Percentiles rank a stretch among this genome's conserved stretches.
Conservation (phyloP, 2,113 vertebrate genomes). For the Burhinus oedicnemus region DNA sequence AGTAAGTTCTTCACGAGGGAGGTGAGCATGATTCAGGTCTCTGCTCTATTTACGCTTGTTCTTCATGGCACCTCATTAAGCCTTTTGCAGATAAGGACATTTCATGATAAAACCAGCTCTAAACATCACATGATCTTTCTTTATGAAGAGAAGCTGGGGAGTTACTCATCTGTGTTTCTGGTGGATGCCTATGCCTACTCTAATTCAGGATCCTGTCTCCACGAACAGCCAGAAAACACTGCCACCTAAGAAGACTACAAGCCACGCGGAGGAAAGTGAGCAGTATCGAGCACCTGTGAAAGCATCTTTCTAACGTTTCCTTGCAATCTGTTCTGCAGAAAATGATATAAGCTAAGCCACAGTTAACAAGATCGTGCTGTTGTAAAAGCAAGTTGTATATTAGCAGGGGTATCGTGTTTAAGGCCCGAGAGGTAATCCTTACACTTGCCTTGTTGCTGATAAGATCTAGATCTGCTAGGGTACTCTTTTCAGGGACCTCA, state of each 20-base stretch:
- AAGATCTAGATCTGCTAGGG: background rate
- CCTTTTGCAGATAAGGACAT: background rate
- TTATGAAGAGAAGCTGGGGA: background rate
- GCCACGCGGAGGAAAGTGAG: accelerated
- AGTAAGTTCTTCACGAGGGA: background rate
- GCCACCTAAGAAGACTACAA: background rate
- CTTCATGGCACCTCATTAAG: background rate
- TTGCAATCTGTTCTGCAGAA: background rate
- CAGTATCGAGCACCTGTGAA: background rate
- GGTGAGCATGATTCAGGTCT: background rate
- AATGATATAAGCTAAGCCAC: background rate
- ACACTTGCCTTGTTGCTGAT: background rate
- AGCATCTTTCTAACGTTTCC: background rate
- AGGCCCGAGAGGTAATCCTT: background rate
- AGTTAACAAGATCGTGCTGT: background rate
- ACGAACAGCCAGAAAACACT: background rate
- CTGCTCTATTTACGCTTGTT: background rate
- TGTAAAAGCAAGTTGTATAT: background rate
- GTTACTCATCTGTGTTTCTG: background rate
- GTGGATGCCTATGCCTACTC: background rate
- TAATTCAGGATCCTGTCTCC: background rate
- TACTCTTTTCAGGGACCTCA: background rate
- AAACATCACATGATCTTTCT: background rate
- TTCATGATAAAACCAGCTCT: background rate
- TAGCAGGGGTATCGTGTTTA: background rate